Base-by-base conservation (phyloP, 2,797 vertebrate genomes). In the Gorsachius magnificus region DNA sequence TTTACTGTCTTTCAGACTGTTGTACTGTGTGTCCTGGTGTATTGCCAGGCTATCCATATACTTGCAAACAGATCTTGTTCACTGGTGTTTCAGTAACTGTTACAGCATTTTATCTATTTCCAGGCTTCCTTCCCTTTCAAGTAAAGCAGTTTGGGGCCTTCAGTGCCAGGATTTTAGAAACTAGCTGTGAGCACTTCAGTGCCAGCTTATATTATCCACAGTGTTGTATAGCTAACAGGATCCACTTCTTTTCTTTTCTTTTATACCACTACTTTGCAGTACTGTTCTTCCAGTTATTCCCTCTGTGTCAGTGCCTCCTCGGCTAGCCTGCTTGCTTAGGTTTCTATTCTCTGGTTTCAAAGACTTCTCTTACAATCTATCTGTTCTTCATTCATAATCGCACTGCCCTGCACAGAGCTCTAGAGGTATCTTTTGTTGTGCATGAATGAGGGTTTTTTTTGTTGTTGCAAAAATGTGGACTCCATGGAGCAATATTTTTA, bases 281-380 rank as follows among this genome's bases (percentile, higher is more conserved):
- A 93, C 89, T 94, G 70, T 79, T 94, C 93, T 90, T 93, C 89
- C 90, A 92, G 91, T 93, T 93, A 86, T 93, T 96, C 79, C 87
- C 64, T 94, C 70, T 90, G 87, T 93, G 90, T 82, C 93, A 90
- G 90, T 72, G 90, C 91, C 83, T 96, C 85, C 85, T 95, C 5
- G 1, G 93, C 88, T 95, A 84, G 81, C 87, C 91, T 85, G 85
- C 96, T 94, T 96, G 82, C 94, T 95, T 96, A 82, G 79, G 36
- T 93, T 96, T 95, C 93, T 93, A 57, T 96, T 97, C 94, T 96
- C 41, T 79, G 28, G 50, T 93, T 97, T 96, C 95, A 97, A 96
- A 97, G 96, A 43, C 66, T 91, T 90, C 70, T 96, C n/a, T 92
- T 80, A 60, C 71, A 83, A 93, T 92, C 77, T 87, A 13, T 84